A percentile compares a stretch with the other conserved stretches of the same genome.
Conservation (phyloP, 2,888 invertebrate species). For the Caradrina clavipalpis region DNA sequence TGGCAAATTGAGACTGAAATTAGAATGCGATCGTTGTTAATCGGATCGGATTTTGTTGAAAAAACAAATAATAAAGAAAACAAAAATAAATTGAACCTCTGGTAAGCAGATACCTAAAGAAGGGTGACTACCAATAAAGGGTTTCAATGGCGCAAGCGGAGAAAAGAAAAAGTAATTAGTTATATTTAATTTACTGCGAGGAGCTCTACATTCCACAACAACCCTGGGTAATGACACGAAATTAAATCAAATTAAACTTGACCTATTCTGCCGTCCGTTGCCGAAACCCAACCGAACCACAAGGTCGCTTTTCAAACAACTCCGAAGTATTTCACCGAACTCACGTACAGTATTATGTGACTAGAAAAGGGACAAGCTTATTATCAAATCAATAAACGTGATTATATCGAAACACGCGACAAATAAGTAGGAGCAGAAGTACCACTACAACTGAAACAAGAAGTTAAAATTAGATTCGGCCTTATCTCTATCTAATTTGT, state of each 20-base stretch:
- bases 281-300: background rate
- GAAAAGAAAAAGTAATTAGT: background rate
- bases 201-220: background rate
- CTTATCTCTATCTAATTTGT: no score
- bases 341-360: constrained; percentile 32
- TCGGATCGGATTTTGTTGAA: background rate
- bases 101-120: background rate
- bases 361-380: constrained; percentile 55
- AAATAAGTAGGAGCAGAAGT: constrained; percentile 7
- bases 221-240: background rate
- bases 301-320: constrained; percentile 7
- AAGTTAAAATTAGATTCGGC: background rate
- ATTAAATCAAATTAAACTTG: background rate
- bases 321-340: constrained; percentile 28
- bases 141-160: background rate
- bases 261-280: background rate
- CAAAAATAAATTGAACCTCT: background rate
- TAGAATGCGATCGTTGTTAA: no score
- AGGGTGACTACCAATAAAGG: background rate
- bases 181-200: background rate
- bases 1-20: no score
- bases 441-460: background rate
- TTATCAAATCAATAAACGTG: constrained; percentile 62
- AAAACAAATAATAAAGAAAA: background rate
- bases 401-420: constrained; percentile 45